These are phyloP conservation scores for Scaptomyza pallida DNA, from an alignment of 1,140 invertebrate genomes.

Conservation along the genomic window DNA sequence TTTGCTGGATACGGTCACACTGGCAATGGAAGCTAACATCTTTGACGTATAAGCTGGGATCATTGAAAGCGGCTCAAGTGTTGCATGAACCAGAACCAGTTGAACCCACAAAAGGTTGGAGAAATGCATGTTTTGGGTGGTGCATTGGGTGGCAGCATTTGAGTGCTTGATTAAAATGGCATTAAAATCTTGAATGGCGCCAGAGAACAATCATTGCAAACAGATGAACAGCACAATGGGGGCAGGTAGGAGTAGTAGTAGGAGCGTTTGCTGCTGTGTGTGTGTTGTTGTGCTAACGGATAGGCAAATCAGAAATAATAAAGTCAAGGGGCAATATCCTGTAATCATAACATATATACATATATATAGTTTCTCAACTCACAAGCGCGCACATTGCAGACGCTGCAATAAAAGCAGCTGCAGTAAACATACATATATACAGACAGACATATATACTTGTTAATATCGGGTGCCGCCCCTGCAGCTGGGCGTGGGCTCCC, in stretches of 20 bases:
- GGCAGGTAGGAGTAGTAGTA: too few species aligned
- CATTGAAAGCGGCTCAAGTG: conserved; percentile 13
- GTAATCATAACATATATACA: conserved; percentile 52
- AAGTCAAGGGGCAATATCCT: conserved; percentile 61
- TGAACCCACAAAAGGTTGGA: background rate
- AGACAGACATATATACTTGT: too few species aligned
- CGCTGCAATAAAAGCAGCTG: background rate
- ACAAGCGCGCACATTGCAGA: conserved; percentile 17
- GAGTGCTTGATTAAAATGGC: too few species aligned
- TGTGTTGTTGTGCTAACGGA: background rate
- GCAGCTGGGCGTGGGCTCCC: conserved; percentile 5
- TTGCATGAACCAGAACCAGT: background rate
- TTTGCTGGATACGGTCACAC: too few species aligned
- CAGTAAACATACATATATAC: too few species aligned
- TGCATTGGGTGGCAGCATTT: conserved; percentile 16
- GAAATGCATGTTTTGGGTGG: background rate
- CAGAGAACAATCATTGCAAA: conserved; percentile 4
- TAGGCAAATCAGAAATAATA: conserved; percentile 52
- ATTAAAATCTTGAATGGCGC: too few species aligned
- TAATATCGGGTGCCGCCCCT: background rate
- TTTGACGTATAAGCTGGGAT: too few species aligned
- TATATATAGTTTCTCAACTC: background rate
- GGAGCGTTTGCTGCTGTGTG: too few species aligned
- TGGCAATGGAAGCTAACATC: too few species aligned
- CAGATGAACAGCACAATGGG: background rate